Evolutionary conservation across 2,797 vertebrate species (phyloP), one percentile per base, ranked within the genome.

Genomic region (Aplochiton taeniatus): DNA sequence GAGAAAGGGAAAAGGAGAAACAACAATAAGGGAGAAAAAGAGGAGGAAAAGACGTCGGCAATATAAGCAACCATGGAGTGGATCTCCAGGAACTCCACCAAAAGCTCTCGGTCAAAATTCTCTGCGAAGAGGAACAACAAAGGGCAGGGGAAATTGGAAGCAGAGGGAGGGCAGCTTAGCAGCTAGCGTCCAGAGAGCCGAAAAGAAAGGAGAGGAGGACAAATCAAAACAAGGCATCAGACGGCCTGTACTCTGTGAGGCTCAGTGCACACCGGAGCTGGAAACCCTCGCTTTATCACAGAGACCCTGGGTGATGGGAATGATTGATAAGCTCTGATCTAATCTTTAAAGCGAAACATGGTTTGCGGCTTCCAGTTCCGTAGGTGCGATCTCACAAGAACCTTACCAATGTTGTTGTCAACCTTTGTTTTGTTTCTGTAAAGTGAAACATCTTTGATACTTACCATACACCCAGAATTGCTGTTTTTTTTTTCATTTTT

Each of bases 111-210:
- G 49, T 85, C 83, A 75, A 73, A 82, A 81, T 72, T 61, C 11
- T 42, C 65, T 64, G 68, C 79, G 74, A 73, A 17, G 70, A 84
- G 80, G 77, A 81, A 82, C 75, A 82, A 81, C 76, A 83, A 86
- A 83, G 85, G 83, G 72, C 66, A 60, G 66, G 72, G 86, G 86
- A 89, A 87, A 87, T 88, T 85, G 83, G 85, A 88, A 86, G 79
- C 81, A 89, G 83, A 86, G 79, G 65, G 64, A 76, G 76, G 69
- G 78, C 72, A 79, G 84, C 80, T 85, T 84, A 83, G 79, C 70
- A 82, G 77, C 79, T 69, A 71, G 69, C 73, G 70, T 85, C 82
- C 76, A 81, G 84, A 83, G 57, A 85, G 74, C 81, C 71, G 69
- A 72, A 68, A 83, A 81, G 76, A 84, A 81, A 82, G 20, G 66